A percentile compares a stretch with the other conserved stretches of the same genome.
These are phyloP conservation scores for Mythimna albipuncta DNA, from an alignment of 2,888 invertebrate species.

Conservation along the genomic window DNA sequence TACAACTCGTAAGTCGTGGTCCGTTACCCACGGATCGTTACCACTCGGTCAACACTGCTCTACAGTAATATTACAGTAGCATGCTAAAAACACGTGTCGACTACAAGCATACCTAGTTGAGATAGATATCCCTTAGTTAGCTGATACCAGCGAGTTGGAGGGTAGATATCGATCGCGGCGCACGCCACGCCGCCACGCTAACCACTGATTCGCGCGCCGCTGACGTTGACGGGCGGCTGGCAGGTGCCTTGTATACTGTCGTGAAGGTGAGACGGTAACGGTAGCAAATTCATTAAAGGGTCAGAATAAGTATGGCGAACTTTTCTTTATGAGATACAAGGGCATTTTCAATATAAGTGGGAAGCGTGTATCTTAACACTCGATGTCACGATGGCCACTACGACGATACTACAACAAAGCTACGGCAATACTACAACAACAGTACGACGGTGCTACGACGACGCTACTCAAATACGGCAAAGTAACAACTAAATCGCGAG, in stretches of 20 bases:
- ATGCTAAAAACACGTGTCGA: constrained; percentile 23
- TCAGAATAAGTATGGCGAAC: background rate
- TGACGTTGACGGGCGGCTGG: constrained; percentile 79
- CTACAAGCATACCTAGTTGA: constrained; percentile 16
- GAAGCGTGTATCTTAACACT: background rate
- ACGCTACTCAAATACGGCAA: too few species aligned
- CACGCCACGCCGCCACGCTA: constrained; percentile 71
- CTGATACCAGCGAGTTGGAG: constrained; percentile 49
- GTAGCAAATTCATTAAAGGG: constrained; percentile 19
- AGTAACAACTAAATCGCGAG: background rate
- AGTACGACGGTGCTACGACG: too few species aligned
- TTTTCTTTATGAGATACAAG: background rate
- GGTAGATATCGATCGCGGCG: constrained; percentile 76
- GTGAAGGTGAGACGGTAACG: constrained; percentile 62
- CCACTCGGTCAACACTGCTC: too few species aligned
- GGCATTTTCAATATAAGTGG: background rate
- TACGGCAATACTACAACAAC: too few species aligned
- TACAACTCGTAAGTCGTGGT: too few species aligned
- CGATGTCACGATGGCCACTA: background rate
- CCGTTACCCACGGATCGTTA: too few species aligned
- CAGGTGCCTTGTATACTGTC: constrained; percentile 76
- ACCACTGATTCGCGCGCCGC: constrained; percentile 79
- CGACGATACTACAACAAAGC: background rate
- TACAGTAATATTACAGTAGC: background rate
- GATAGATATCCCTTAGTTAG: constrained; percentile 45